Conservation (phyloP, 2,797 vertebrate genomes). For the Sebastes ruberrimus region DNA sequence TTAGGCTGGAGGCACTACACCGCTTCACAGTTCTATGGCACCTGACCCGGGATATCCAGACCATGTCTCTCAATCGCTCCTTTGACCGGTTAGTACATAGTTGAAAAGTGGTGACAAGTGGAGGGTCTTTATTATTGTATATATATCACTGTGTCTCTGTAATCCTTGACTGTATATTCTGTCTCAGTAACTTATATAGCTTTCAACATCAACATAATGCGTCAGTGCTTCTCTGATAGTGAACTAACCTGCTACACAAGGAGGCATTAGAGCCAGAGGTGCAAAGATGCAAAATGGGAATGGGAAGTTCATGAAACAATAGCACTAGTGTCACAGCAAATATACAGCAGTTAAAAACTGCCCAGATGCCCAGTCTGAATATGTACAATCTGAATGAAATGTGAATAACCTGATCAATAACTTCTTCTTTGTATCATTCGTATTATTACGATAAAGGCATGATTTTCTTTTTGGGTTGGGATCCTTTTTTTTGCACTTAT, state of each 20-base stretch:
- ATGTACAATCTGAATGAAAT: not conserved
- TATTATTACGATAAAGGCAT: not conserved
- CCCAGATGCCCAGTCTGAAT: not conserved
- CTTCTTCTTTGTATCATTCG: not conserved
- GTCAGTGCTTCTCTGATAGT: not conserved
- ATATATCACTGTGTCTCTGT: not conserved
- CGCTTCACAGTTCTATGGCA: conserved; percentile 98
- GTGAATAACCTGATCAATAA: not conserved
- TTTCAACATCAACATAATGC: not conserved
- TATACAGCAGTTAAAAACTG: not conserved
- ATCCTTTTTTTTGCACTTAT: too few relatives aligned
- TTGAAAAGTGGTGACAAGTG: not conserved
- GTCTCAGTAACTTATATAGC: not conserved
- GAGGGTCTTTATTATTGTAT: not conserved
- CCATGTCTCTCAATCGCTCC: conserved; percentile 91
- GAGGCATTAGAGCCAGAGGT: not conserved
- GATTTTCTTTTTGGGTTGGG: not conserved
- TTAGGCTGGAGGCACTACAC: conserved; percentile 92
- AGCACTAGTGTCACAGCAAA: not conserved
- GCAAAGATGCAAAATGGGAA: conserved; percentile 4
- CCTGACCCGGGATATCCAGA: conserved; percentile 94
- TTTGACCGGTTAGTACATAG: conserved; percentile 90
- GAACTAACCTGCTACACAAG: not conserved
- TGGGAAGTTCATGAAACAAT: not conserved
- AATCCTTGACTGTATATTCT: not conserved